Evolutionary conservation across 2,113 vertebrate genomes (phyloP), one percentile per base, ranked within the genome.

Genomic region (Callocephalon fimbriatum): DNA sequence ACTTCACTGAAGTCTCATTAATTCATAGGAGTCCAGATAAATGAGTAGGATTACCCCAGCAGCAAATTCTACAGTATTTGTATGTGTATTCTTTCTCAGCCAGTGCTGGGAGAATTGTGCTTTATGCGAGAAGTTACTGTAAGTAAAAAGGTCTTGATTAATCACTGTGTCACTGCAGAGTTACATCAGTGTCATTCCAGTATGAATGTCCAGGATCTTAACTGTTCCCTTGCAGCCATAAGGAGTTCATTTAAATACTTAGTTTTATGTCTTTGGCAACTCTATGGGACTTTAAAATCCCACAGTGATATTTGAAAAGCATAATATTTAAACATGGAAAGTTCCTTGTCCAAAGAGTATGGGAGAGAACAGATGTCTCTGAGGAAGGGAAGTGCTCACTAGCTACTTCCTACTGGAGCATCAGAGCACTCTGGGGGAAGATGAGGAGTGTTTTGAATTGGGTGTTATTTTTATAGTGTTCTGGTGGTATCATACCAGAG

Each of bases 281-380:
- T 75, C 44, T 40, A 23, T 16, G 47, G 16, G 56, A 77, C 54
- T 87, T 89, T 61, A 61, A 78, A 92, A 91, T 81, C 44, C 65
- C 61, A 51, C 70, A 45, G 68, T 56, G 51, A 15, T 88, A 81
- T 53, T 78, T 92, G 81, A 84, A 92, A 90, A 92, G 13, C 40
- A 26, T 56, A 59, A 48, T 51, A 75, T 75, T 94, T 85, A 62
- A 91, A 93, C 95, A 86, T 73, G n/a, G 65, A 53, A 92, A 92
- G 31, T 87, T 9, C 21, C 31, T 11, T 81, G n/a, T 66, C 79
- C 68, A 85, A 78, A 81, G 61, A 74, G 10, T 77, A 90, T 84
- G 35, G 54, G 14, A 54, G 71, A 88, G 72, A 92, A 80, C 67
- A 90, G 88, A 83, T 71, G 32, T 92, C 88, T 92, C 0, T 2